A percentile compares a stretch with the other conserved stretches of the same genome.
Conservation (phyloP, 2,113 vertebrate genomes). For the Chamaetylas fuelleborni region DNA sequence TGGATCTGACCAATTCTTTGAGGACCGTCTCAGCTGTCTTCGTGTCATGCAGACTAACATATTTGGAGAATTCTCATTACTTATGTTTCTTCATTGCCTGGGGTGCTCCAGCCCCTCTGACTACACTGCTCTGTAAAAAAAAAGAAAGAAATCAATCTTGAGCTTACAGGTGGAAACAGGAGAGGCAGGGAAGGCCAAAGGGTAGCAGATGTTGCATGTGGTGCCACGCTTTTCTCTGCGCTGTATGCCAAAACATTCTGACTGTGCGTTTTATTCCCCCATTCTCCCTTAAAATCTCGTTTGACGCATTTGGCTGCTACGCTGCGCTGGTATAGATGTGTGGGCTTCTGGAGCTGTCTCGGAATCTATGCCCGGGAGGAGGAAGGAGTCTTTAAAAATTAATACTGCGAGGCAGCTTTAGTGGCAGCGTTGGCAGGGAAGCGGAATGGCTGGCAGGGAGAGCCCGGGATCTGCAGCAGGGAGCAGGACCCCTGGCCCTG, state of each 20-base stretch:
- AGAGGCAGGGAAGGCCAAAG: not conserved
- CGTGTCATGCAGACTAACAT: constrained; percentile 45
- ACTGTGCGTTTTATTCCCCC: constrained; percentile 11
- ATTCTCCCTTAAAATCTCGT: constrained; percentile 30
- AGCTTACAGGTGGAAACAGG: constrained; percentile 27
- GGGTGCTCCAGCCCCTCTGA: constrained; percentile 50
- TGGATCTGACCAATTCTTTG: constrained; percentile 45
- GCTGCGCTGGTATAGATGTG: not conserved
- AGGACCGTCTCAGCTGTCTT: constrained; percentile 52
- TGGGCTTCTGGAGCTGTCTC: constrained; percentile 45
- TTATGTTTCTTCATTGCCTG: constrained; percentile 55
- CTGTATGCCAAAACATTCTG: not conserved
- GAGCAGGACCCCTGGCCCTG: not conserved
- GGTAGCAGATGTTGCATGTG: not conserved
- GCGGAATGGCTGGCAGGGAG: not conserved
- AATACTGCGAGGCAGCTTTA: constrained; percentile 54
- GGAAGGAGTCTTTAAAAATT: constrained; percentile 59
- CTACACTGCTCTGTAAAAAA: not conserved
- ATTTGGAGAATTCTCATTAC: constrained; percentile 48
- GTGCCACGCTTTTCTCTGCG: not conserved
- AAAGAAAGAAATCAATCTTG: constrained; percentile 31
- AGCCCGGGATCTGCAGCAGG: not conserved
- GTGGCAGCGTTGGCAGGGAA: constrained; percentile 31
- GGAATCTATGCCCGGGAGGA: constrained; percentile 47
- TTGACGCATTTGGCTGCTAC: constrained; percentile 16